These are phyloP conservation scores for Calephelis perditalis DNA, from an alignment of 2,888 invertebrate species.

Conservation along the genomic window DNA sequence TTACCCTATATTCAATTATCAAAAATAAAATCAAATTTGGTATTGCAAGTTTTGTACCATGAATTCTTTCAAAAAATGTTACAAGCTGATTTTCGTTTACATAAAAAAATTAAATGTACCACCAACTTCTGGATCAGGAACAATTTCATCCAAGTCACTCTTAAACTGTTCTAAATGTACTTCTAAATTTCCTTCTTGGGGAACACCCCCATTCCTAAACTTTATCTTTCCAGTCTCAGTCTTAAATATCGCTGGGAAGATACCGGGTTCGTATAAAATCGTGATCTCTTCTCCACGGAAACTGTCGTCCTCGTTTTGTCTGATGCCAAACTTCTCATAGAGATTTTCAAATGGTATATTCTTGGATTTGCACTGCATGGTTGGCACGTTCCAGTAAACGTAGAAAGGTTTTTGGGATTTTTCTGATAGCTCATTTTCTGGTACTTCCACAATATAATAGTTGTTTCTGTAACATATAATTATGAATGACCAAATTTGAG, in stretches of 20 bases:
- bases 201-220: slow-evolving; percentile 85
- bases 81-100: no score
- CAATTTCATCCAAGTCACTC: slow-evolving; percentile 73
- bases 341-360: slow-evolving; percentile 79
- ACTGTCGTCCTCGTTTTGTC: slow-evolving; percentile 80
- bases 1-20: no score
- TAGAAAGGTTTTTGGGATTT: slow-evolving; percentile 50
- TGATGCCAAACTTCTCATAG: slow-evolving; percentile 78
- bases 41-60: no score
- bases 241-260: slow-evolving; percentile 81
- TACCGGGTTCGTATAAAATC: slow-evolving; percentile 86
- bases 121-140: slow-evolving; percentile 79
- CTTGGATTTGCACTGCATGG: slow-evolving; percentile 83
- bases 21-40: no score
- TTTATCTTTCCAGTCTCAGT: slow-evolving; percentile 65
- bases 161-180: slow-evolving; percentile 80
- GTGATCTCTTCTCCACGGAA: slow-evolving; percentile 82
- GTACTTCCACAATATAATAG: slow-evolving; percentile 58
- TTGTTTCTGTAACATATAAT: slow-evolving; percentile 40
- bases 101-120: slow-evolving; percentile 70
- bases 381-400: slow-evolving; percentile 88
- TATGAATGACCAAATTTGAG: no score
- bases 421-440: slow-evolving; percentile 36
- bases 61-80: no score
- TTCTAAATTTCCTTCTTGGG: slow-evolving; percentile 83